Conservation (phyloP, 1,140 invertebrate genomes). For the Glomeris maerens region DNA sequence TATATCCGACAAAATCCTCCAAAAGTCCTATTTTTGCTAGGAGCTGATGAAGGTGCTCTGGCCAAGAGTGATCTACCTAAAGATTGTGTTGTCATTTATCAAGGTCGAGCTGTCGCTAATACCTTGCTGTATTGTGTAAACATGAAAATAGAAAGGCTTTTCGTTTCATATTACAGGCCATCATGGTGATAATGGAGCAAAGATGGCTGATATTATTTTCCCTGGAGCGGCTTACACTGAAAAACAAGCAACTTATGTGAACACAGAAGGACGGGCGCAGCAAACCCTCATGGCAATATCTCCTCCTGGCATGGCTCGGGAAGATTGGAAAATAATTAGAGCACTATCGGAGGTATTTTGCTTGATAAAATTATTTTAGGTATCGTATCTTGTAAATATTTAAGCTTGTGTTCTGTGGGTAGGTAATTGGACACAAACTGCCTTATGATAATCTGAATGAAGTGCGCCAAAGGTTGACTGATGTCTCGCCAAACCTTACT, state of each 20-base stretch:
- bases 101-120: conserved; percentile 36
- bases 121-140: not conserved
- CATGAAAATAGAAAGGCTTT: not conserved
- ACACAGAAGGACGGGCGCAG: conserved; percentile 94
- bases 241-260: conserved; percentile 91
- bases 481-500: conserved; percentile 77
- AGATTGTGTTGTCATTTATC: conserved; percentile 82
- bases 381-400: not conserved
- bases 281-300: conserved; percentile 78
- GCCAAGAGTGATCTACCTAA: conserved; percentile 59
- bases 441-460: conserved; percentile 81
- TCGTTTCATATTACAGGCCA: conserved; percentile 51
- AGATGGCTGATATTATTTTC: conserved; percentile 82
- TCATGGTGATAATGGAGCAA: conserved; percentile 87
- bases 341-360: conserved; percentile 57
- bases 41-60: conserved; percentile 76
- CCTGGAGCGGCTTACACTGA: conserved; percentile 98
- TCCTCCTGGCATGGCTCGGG: conserved; percentile 81
- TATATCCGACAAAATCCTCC: conserved; percentile 51
- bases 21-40: conserved; percentile 75
- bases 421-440: conserved; percentile 64
- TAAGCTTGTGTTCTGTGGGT: conserved; percentile 16
- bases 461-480: conserved; percentile 60
- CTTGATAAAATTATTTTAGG: not conserved
- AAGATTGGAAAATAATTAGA: conserved; percentile 97